These are phyloP conservation scores for Sturnira hondurensis DNA, from an alignment of 2,113 vertebrate species.

Conservation along the genomic window DNA sequence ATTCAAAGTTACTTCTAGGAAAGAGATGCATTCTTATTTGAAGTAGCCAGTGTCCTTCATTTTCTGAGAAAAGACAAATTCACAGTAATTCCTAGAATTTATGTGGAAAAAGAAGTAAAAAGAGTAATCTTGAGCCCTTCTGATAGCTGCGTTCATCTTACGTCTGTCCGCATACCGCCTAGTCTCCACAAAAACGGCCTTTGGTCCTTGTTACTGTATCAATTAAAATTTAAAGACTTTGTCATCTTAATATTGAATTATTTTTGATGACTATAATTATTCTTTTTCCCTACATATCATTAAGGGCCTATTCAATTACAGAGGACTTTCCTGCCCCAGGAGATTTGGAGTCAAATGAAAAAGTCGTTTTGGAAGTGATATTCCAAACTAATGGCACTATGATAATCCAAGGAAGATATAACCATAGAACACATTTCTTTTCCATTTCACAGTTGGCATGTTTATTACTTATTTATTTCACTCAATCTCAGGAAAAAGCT, in stretches of 20 bases:
- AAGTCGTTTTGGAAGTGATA: slow-evolving; percentile 54
- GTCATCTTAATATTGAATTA: slow-evolving; percentile 48
- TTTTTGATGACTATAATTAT: slow-evolving; percentile 52
- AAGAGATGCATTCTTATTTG: neutral
- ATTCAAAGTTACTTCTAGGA: neutral
- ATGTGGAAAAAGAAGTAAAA: neutral
- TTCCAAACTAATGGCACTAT: slow-evolving; percentile 14
- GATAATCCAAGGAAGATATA: slow-evolving; percentile 18
- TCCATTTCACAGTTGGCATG: slow-evolving; percentile 53
- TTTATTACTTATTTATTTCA: slow-evolving; percentile 63
- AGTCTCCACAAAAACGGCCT: slow-evolving; percentile 16
- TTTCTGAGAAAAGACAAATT: neutral
- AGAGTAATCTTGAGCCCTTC: neutral
- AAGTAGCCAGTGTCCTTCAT: neutral
- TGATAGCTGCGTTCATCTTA: neutral
- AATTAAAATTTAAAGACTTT: slow-evolving; percentile 28
- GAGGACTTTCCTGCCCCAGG: neutral
- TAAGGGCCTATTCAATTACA: slow-evolving; percentile 35
- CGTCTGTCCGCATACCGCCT: neutral
- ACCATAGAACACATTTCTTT: neutral
- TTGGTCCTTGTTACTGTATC: slow-evolving; percentile 32
- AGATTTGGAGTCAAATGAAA: slow-evolving; percentile 50
- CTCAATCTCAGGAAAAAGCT: slow-evolving; percentile 52
- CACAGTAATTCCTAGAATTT: neutral
- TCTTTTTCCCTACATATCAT: neutral